These are phyloP conservation scores for Danio albolineatus DNA, from an alignment of 2,797 vertebrate genomes.

Conservation along the genomic window DNA sequence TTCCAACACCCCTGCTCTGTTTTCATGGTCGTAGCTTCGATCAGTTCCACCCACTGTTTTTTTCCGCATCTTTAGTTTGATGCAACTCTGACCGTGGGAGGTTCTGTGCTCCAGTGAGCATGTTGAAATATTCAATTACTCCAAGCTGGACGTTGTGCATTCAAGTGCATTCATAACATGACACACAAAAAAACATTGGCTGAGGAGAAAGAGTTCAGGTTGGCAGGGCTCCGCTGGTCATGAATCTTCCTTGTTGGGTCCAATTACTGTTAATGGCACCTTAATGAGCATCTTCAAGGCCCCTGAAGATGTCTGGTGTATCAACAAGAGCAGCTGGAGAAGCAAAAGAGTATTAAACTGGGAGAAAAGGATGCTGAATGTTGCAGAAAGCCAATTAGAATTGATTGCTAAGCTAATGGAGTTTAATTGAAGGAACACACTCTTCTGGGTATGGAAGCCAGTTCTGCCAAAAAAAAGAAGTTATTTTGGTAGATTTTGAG, in stretches of 20 bases:
- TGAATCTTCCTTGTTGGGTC: slow-evolving; percentile 59
- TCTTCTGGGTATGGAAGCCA: not conserved
- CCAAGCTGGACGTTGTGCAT: slow-evolving; percentile 46
- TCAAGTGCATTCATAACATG: slow-evolving; percentile 37
- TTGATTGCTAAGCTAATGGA: slow-evolving; percentile 1
- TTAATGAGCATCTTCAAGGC: slow-evolving; percentile 49
- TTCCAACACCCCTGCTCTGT: not conserved
- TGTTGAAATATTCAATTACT: slow-evolving; percentile 58
- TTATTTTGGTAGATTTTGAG: not conserved
- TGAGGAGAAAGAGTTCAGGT: not conserved
- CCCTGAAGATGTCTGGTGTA: slow-evolving; percentile 31
- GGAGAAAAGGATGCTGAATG: not conserved
- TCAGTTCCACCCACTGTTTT: not conserved
- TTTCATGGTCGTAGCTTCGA: not conserved
- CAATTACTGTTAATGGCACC: slow-evolving; percentile 63
- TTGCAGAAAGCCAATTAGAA: slow-evolving; percentile 5
- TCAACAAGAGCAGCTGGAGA: slow-evolving; percentile 26
- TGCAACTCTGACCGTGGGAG: slow-evolving; percentile 34
- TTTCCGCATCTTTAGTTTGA: slow-evolving; percentile 45
- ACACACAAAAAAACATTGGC: not conserved
- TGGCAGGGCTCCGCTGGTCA: slow-evolving; percentile 7
- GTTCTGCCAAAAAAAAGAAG: not conserved
- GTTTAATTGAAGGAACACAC: not conserved
- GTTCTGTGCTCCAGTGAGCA: slow-evolving; percentile 44
- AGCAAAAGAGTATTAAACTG: not conserved